phyloP scores from a whole-genome alignment of 1,140 invertebrate species.

The Anastatus disparis region DNA sequence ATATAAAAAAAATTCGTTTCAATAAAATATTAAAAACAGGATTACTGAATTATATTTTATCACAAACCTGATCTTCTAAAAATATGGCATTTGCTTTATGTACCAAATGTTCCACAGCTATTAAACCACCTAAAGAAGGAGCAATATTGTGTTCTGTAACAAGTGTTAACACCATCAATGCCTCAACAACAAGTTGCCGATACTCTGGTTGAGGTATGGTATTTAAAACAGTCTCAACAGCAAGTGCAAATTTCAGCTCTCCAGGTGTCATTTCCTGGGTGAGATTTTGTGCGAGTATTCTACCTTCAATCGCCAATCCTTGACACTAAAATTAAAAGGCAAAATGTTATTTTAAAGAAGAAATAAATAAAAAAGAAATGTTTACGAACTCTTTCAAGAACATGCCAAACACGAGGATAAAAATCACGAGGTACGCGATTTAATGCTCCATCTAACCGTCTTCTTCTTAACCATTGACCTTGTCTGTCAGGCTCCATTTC shows the following conservation, averaged over 20 bases:
- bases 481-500: slow-evolving; percentile 83
- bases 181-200: slow-evolving; percentile 96
- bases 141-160: slow-evolving; percentile 90
- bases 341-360: too few relatives aligned
- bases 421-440: slow-evolving; percentile 97
- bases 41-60: not conserved
- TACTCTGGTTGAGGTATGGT: slow-evolving; percentile 98
- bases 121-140: slow-evolving; percentile 79
- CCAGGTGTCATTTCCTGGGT: slow-evolving; percentile 99
- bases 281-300: slow-evolving; percentile 87
- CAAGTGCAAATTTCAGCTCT: slow-evolving; percentile 97
- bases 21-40: too few relatives aligned
- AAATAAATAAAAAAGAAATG: not conserved
- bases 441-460: slow-evolving; percentile 94
- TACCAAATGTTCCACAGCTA: slow-evolving; percentile 92
- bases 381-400: slow-evolving; percentile 82
- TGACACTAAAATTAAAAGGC: slow-evolving; percentile 75
- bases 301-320: slow-evolving; percentile 89
- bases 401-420: slow-evolving; percentile 93
- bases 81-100: slow-evolving; percentile 95
- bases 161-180: slow-evolving; percentile 93
- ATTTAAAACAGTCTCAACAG: slow-evolving; percentile 97
- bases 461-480: slow-evolving; percentile 95
- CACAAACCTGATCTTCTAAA: slow-evolving; percentile 90
- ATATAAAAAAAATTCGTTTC: slow-evolving; percentile 31